Evolutionary conservation across 30 jellyfish, hydroid and myxozoan species (phyloP), one percentile per base, ranked within the genome.

Genomic region (Turritopsis dohrnii): DNA sequence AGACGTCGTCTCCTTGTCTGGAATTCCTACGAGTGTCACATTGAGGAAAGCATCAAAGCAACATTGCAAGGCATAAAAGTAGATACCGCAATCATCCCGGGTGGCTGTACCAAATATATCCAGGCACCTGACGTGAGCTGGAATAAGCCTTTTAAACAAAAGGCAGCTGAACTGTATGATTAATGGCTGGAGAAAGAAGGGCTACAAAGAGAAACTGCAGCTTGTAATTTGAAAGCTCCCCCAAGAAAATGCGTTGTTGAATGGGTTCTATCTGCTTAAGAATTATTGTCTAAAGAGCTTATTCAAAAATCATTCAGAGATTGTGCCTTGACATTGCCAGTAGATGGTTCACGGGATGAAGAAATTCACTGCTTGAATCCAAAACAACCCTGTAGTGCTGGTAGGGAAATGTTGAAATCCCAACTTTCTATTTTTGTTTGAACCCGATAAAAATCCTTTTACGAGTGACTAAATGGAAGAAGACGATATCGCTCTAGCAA

Each of bases 121-220:
- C 77, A 85, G 28, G 89, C 85, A n/a, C 93, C 90, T 5, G 92
- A n/a, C 52, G 89, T 77, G 20, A 3, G 71, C 72, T 65, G 82
- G 86, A 60, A 81, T 85, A 79, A n/a, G n/a, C n/a, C n/a, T n/a
- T n/a, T n/a, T n/a, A n/a, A n/a, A n/a, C n/a, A n/a, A n/a, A n/a
- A n/a, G 80, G 81, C 80, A 82, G 8, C 89, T 18, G 75, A 75
- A 75, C 4, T 9, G 1, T 75, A 75, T 29, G 74, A 76, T 53
- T 71, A 75, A 17, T 75, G 89, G 89, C 27, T 77, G 41, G 72
- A 60, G 21, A 66, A 54, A 76, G 81, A 4, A 18, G 89, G 83
- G 21, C 52, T 16, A 13, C 72, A 75, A 66, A 24, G 24, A 8
- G 84, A 84, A 26, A 52, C 72, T 52, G 53, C 24, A 28, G 89